phyloP scores from a whole-genome alignment of 1,140 invertebrate genomes.

The Pentalonia nigronervosa region DNA sequence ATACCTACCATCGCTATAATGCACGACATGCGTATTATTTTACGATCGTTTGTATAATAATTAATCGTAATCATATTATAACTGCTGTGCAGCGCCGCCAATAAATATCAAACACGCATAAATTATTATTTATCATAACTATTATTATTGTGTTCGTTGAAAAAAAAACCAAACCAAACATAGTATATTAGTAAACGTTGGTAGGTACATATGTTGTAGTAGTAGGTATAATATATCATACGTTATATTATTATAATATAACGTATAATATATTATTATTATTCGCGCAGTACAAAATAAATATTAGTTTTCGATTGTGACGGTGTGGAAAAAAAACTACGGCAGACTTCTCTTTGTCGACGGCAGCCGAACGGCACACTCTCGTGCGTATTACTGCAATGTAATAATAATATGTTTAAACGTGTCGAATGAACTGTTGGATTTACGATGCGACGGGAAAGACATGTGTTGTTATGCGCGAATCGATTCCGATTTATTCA shows the following conservation, averaged over 20 bases:
- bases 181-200: not conserved
- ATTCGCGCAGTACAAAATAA: not conserved
- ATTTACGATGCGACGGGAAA: not conserved
- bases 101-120: not conserved
- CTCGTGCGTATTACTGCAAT: not conserved
- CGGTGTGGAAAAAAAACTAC: no score
- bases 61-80: not conserved
- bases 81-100: not conserved
- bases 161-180: not conserved
- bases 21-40: not conserved
- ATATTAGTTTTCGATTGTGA: slow-evolving; percentile 39
- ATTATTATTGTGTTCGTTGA: not conserved
- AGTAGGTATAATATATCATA: not conserved
- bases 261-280: not conserved
- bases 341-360: not conserved
- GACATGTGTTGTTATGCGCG: not conserved
- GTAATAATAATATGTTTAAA: not conserved
- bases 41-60: no score
- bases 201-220: no score
- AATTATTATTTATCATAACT: no score
- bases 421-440: not conserved
- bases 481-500: not conserved
- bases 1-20: not conserved
- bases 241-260: not conserved
- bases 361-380: no score